Evolutionary conservation across 2,797 vertebrate genomes (phyloP).

Genomic region (Linurgus olivaceus): DNA sequence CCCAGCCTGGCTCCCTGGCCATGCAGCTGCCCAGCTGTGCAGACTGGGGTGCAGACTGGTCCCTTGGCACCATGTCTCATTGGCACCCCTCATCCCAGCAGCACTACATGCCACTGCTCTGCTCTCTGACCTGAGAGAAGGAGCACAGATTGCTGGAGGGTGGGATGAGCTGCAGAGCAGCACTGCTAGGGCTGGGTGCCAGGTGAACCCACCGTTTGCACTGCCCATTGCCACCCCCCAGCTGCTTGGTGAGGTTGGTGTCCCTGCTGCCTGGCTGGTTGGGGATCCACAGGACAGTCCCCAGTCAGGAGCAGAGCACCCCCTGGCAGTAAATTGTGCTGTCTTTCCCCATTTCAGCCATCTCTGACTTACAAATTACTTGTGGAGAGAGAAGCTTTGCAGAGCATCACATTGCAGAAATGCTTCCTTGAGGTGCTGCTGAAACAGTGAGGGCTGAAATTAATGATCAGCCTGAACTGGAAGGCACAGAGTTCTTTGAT

Average conservation of each 20-base stretch:
- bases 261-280: rapidly evolving
- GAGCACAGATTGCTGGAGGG: background rate
- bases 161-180: background rate
- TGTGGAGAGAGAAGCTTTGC: background rate
- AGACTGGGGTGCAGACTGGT: background rate
- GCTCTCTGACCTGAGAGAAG: background rate
- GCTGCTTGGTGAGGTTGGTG: background rate
- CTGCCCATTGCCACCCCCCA: background rate
- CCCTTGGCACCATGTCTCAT: background rate
- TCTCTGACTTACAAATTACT: background rate
- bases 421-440: background rate
- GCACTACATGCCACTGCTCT: background rate
- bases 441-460: background rate
- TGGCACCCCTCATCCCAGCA: background rate
- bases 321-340: background rate
- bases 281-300: background rate
- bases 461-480: background rate
- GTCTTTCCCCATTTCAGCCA: background rate
- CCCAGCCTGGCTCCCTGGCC: background rate
- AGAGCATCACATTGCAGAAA: background rate
- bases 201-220: rapidly evolving
- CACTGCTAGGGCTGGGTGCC: background rate
- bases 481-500: background rate
- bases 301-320: background rate
- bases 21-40: background rate